phyloP scores from a whole-genome alignment of 2,113 vertebrate species.

The Amphiprion ocellaris region DNA sequence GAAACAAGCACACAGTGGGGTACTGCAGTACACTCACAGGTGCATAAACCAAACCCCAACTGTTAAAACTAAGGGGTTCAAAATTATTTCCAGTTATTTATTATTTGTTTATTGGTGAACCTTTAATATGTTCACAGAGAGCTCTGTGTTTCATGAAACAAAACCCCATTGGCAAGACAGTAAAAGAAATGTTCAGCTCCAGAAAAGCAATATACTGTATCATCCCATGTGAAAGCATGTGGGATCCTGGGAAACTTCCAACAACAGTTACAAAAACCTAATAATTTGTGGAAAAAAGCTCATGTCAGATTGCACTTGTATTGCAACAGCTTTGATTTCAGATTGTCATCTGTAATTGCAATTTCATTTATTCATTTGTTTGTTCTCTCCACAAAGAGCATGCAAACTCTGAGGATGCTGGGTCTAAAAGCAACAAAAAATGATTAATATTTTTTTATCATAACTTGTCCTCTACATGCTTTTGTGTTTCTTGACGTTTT shows the following conservation, averaged over 20 bases:
- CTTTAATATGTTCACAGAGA: background rate
- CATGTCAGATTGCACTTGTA: background rate
- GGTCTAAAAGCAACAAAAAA: constrained; percentile 15
- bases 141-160: background rate
- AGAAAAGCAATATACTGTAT: background rate
- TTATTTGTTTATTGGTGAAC: background rate
- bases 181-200: background rate
- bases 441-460: constrained; percentile 40
- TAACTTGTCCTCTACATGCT: constrained; percentile 41
- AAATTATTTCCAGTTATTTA: background rate
- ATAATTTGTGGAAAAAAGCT: background rate
- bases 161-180: background rate
- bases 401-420: background rate
- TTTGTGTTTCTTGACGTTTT: constrained; percentile 55
- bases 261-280: background rate
- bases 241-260: background rate
- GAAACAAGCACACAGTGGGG: background rate
- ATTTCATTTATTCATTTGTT: constrained; percentile 18
- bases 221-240: background rate
- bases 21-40: background rate
- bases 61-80: background rate
- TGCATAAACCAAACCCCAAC: constrained; percentile 10
- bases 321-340: constrained; percentile 4
- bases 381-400: background rate
- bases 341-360: background rate